Evolutionary conservation across 2,113 vertebrate genomes (phyloP).

Genomic region (Blennius ocellaris): DNA sequence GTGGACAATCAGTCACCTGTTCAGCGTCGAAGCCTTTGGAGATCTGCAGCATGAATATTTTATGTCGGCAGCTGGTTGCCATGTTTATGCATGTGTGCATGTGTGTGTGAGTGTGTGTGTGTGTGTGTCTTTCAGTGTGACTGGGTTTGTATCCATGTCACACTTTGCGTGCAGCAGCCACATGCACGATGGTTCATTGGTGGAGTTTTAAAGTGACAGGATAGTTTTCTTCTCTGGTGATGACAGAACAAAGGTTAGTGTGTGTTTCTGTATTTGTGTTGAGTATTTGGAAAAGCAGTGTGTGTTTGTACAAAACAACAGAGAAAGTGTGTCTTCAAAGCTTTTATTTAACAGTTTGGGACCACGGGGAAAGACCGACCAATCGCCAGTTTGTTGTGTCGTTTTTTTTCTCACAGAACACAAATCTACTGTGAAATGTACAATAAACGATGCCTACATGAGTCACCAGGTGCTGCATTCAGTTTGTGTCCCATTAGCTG

Average conservation of each 20-base stretch:
- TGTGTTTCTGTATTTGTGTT: conserved; percentile 12
- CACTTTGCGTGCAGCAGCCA: conserved; percentile 30
- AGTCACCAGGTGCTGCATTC: not conserved
- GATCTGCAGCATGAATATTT: conserved; percentile 59
- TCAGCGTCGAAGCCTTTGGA: conserved; percentile 32
- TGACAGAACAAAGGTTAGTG: conserved; percentile 29
- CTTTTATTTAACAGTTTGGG: not conserved
- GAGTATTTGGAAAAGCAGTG: not conserved
- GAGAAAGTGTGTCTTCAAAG: not conserved
- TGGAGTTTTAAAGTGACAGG: not conserved
- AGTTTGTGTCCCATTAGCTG: not conserved
- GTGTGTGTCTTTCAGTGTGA: conserved; percentile 20
- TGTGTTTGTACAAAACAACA: not conserved
- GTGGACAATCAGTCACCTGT: conserved; percentile 50
- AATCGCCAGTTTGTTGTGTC: not conserved
- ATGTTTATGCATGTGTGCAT: conserved; percentile 5
- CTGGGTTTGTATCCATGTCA: conserved; percentile 32
- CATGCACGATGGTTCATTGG: conserved; percentile 31
- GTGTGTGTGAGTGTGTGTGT: not conserved
- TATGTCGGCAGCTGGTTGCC: conserved; percentile 59
- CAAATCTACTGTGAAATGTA: not conserved
- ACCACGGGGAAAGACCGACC: not conserved
- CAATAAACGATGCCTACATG: not conserved
- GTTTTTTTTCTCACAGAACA: not conserved
- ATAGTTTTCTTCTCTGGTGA: not conserved